Percentiles rank a stretch among this genome's conserved stretches.
Conservation (phyloP, 2,888 invertebrate species). For the Mongoloraphidia duomilia region DNA sequence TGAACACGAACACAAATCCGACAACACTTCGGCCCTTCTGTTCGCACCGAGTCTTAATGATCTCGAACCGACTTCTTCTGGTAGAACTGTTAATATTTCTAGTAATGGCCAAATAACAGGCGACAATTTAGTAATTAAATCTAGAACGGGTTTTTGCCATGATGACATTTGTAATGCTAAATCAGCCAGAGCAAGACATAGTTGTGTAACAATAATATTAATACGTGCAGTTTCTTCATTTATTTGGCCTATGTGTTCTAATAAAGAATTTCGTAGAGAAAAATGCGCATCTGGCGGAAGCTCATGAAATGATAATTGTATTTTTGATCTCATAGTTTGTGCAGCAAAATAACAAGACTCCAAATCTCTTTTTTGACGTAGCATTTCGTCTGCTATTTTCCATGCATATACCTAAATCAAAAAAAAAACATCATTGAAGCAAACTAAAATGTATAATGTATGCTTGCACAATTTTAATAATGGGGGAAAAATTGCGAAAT, state of each 20-base stretch:
- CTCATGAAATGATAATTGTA: slow-evolving; percentile 82
- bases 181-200: slow-evolving; percentile 87
- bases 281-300: slow-evolving; percentile 70
- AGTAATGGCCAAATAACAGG: slow-evolving; percentile 67
- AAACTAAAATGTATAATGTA: background rate
- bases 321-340: slow-evolving; percentile 94
- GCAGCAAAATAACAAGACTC: slow-evolving; percentile 96
- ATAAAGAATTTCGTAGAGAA: slow-evolving; percentile 78
- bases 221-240: slow-evolving; percentile 64
- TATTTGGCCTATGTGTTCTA: slow-evolving; percentile 73
- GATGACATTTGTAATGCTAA: slow-evolving; percentile 83
- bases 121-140: slow-evolving; percentile 67
- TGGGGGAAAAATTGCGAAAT: background rate
- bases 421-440: slow-evolving; percentile 16
- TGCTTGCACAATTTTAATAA: background rate
- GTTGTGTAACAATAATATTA: slow-evolving; percentile 63
- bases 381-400: slow-evolving; percentile 89
- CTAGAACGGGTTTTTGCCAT: slow-evolving; percentile 81
- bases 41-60: slow-evolving; percentile 79
- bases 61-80: slow-evolving; percentile 85
- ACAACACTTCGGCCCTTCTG: slow-evolving; percentile 68
- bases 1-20: slow-evolving; percentile 63
- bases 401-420: slow-evolving; percentile 80
- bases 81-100: slow-evolving; percentile 85
- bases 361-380: slow-evolving; percentile 75